These are phyloP conservation scores for Mycetomoellerius zeteki DNA, from an alignment of 1,140 invertebrate species.

Conservation along the genomic window DNA sequence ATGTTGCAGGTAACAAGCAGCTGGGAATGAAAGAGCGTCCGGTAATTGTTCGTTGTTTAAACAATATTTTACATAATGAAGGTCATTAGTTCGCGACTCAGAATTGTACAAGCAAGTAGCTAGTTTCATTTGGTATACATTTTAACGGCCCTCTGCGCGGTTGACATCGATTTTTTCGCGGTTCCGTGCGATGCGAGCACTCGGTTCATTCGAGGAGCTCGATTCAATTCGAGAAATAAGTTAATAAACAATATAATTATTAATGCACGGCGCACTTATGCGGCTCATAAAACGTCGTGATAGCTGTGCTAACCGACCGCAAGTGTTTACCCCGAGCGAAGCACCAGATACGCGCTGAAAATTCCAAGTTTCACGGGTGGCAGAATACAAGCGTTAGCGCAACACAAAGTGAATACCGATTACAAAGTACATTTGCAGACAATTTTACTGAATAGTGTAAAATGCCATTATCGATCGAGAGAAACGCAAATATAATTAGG, in stretches of 20 bases:
- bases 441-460: conserved; percentile 56
- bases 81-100: neutral
- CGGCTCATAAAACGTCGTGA: conserved; percentile 37
- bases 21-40: conserved; percentile 52
- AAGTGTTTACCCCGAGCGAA: neutral
- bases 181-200: conserved; percentile 33
- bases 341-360: neutral
- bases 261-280: neutral
- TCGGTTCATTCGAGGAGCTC: conserved; percentile 9
- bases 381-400: conserved; percentile 50
- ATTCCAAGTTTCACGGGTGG: conserved; percentile 44
- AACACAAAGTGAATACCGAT: conserved; percentile 81
- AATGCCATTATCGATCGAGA: conserved; percentile 84
- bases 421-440: conserved; percentile 62
- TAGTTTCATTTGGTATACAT: neutral
- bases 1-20: conserved; percentile 60
- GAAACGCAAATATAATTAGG: conserved; percentile 87
- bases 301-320: conserved; percentile 33
- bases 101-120: conserved; percentile 42
- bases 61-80: conserved; percentile 45
- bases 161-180: neutral
- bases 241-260: conserved; percentile 58
- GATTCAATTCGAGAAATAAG: conserved; percentile 53
- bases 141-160: neutral
- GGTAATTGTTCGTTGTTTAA: conserved; percentile 48